A percentile compares a stretch with the other conserved stretches of the same genome.
phyloP scores from a whole-genome alignment of 2,888 invertebrate species.

The Ferdinandea cuprea region DNA sequence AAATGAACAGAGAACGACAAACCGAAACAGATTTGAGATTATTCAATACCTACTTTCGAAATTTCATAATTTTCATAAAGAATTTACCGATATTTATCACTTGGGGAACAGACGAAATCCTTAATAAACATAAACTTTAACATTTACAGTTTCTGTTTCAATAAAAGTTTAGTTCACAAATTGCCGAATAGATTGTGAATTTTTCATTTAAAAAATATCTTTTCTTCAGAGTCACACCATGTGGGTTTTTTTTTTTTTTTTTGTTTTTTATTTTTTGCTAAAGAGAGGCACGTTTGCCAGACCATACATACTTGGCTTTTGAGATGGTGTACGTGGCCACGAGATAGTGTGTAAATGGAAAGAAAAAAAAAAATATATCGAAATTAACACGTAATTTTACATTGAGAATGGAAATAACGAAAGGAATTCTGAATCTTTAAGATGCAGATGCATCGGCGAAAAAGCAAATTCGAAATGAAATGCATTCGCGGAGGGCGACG shows the following conservation, averaged over 20 bases:
- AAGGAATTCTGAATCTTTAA: slow-evolving; percentile 23
- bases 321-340: slow-evolving; percentile 24
- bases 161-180: slow-evolving; percentile 33
- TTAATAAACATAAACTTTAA: slow-evolving; percentile 14
- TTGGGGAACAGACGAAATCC: not conserved
- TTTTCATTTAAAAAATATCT: slow-evolving; percentile 41
- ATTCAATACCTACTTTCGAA: not conserved
- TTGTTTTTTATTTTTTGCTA: too few relatives aligned
- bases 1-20: not conserved
- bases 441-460: slow-evolving; percentile 7
- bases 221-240: not conserved
- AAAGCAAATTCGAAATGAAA: slow-evolving; percentile 7
- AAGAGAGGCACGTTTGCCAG: slow-evolving; percentile 53
- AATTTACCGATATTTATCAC: not conserved
- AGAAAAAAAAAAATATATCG: slow-evolving; percentile 28
- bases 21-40: slow-evolving; percentile 20
- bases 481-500: not conserved
- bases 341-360: slow-evolving; percentile 21
- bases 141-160: slow-evolving; percentile 57
- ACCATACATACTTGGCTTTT: slow-evolving; percentile 4
- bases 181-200: not conserved
- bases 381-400: slow-evolving; percentile 69
- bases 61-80: slow-evolving; percentile 24
- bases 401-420: slow-evolving; percentile 38
- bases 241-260: slow-evolving; percentile 21